Evolutionary conservation across 2,888 invertebrate genomes (phyloP).

Genomic region (Pyrrhosoma nymphula): DNA sequence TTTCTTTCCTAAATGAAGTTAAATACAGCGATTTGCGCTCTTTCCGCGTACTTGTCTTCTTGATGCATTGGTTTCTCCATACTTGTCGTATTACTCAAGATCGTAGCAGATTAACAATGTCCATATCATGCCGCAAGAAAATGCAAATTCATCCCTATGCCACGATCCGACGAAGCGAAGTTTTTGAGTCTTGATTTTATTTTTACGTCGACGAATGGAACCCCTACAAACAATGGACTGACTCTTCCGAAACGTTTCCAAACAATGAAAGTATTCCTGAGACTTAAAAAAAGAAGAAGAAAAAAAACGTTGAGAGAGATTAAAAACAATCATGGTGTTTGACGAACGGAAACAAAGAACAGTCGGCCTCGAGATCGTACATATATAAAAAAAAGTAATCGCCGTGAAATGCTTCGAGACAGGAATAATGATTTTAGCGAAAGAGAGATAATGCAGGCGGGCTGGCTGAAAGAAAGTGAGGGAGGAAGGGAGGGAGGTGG

Average conservation of each 20-base stretch:
- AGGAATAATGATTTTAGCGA: background rate
- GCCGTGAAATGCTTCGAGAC: background rate
- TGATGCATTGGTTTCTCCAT: no score
- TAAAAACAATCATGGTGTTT: slow-evolving; percentile 7
- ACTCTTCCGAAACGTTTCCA: background rate
- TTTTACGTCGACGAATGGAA: background rate
- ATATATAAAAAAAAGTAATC: background rate
- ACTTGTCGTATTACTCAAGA: background rate
- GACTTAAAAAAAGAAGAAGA: background rate
- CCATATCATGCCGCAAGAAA: background rate
- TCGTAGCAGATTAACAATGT: background rate
- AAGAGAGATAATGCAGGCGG: background rate
- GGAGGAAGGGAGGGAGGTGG: background rate
- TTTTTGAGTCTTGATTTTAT: background rate
- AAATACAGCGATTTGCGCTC: no score
- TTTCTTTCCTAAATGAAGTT: no score
- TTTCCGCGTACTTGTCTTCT: no score
- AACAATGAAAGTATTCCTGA: background rate
- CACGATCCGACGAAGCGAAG: background rate
- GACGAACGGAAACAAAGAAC: slow-evolving; percentile 2
- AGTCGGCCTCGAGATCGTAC: background rate
- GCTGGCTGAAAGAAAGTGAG: background rate
- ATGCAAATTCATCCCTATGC: background rate
- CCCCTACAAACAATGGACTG: background rate
- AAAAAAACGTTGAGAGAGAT: background rate